Conservation (phyloP, 2,888 invertebrate genomes). For the Hypsopygia costalis region DNA sequence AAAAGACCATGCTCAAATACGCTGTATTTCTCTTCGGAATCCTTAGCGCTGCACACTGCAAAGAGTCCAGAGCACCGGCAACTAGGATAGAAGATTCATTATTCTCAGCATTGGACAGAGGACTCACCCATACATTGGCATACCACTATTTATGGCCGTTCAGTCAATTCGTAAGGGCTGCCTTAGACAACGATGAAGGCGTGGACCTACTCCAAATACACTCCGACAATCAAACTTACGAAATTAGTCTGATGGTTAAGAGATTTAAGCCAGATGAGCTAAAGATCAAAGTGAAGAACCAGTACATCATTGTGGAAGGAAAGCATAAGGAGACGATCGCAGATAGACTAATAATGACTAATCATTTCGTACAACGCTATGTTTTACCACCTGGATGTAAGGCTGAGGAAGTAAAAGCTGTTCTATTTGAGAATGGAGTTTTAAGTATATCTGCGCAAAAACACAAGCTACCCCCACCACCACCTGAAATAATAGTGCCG, state of each 20-base stretch:
- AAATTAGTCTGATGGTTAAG: constrained; percentile 55
- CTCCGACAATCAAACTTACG: constrained; percentile 53
- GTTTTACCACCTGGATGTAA: constrained; percentile 58
- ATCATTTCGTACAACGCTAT: constrained; percentile 66
- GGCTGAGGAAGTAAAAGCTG: constrained; percentile 63
- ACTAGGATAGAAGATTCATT: constrained; percentile 45
- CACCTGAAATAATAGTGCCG: constrained; percentile 59
- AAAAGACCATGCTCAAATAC: constrained; percentile 45
- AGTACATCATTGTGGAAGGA: constrained; percentile 62
- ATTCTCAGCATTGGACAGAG: constrained; percentile 55
- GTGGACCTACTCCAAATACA: constrained; percentile 60
- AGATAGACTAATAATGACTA: constrained; percentile 51
- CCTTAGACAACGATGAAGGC: constrained; percentile 47
- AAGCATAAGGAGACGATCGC: constrained; percentile 49
- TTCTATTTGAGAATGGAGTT: constrained; percentile 54
- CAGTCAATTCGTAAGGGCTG: constrained; percentile 59
- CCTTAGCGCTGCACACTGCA: constrained; percentile 35
- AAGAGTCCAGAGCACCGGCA: constrained; percentile 32
- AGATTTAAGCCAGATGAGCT: constrained; percentile 64
- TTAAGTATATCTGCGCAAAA: constrained; percentile 58
- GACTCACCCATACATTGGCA: constrained; percentile 55
- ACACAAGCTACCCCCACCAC: constrained; percentile 63
- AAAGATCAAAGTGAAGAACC: constrained; percentile 63
- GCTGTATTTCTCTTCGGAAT: constrained; percentile 42
- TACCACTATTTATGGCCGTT: constrained; percentile 70